Base-by-base conservation (phyloP, 2,113 vertebrate genomes). In the Austrofundulus limnaeus region DNA sequence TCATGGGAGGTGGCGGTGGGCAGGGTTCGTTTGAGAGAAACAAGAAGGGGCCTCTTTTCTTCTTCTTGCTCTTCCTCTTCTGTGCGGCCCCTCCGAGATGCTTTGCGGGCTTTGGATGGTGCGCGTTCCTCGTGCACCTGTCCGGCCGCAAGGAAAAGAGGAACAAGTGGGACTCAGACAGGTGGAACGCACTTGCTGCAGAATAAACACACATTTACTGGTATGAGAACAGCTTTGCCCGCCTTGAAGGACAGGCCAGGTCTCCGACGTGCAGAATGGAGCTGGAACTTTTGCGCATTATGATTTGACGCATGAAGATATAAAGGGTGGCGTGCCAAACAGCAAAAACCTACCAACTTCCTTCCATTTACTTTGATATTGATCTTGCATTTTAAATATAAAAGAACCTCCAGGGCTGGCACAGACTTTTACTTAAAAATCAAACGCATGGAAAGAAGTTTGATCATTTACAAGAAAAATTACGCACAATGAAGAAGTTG, bases 161-260 rank as follows among this genome's bases (percentile, higher is more conserved):
- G 72, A 75, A 81, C 90, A 85, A 87, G 89, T 85, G 80, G 57
- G 62, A 68, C 59, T 39, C 34, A 68, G 75, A 85, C 87, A 89
- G 86, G 86, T 90, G 90, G 56, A 71, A 85, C 73, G 63, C 86
- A 85, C 85, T 85, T 86, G 85, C 55, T 70, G 51, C 47, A 34
- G 61, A 62, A 45, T 19, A 58, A 66, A 60, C 64, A 68, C 46
- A 11, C 4, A 23, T 70, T 64, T 70, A 11, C 28, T 37, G 34
- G 16, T 46, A 14, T 13, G 31, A 57, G 61, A 64, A 37, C 60
- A 62, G 52, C 41, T 55, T 37, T 28, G 31, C 24, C 6, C n/a
- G 48, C 20, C 45, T 5, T 12, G 46, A 15, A 5, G 23, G 6
- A 19, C 37, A 42, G 28, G n/a, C 24, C 14, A 23, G 11, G 25